A percentile compares a stretch with the other conserved stretches of the same genome.
These are phyloP conservation scores for Cyphomyrus plagiostoma DNA, from an alignment of 2,113 vertebrate species.

Conservation along the genomic window DNA sequence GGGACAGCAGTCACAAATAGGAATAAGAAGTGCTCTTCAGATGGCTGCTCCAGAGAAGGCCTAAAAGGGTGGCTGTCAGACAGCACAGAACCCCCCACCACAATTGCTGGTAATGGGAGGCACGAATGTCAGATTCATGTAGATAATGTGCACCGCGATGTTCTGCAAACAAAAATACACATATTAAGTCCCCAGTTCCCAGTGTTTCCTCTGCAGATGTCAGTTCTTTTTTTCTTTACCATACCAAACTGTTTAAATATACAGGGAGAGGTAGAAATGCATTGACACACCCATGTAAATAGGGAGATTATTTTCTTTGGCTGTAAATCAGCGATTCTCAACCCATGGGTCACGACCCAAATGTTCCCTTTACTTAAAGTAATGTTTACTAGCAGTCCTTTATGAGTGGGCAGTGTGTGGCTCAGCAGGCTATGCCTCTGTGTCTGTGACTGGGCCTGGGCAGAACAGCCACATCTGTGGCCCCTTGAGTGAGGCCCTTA, in stretches of 20 bases:
- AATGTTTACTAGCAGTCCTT: constrained; percentile 21
- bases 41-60: not conserved
- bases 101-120: not conserved
- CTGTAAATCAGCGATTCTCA: not conserved
- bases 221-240: not conserved
- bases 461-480: not conserved
- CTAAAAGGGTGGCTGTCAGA: constrained; percentile 6
- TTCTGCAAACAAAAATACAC: not conserved
- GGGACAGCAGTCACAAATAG: not conserved
- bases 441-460: not conserved
- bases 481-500: not conserved
- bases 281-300: not conserved
- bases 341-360: not conserved
- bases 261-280: not conserved
- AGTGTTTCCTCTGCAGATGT: not conserved
- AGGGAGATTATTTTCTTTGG: not conserved
- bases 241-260: not conserved
- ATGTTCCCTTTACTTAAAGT: not conserved
- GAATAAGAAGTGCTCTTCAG: not conserved
- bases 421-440: not conserved
- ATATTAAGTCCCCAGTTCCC: not conserved
- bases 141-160: not conserved
- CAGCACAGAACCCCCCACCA: not conserved
- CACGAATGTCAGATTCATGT: not conserved
- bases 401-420: constrained; percentile 20